Evolutionary conservation across 2,797 vertebrate species (phyloP), one percentile per base, ranked within the genome.

Genomic region (Scarus forsteni): DNA sequence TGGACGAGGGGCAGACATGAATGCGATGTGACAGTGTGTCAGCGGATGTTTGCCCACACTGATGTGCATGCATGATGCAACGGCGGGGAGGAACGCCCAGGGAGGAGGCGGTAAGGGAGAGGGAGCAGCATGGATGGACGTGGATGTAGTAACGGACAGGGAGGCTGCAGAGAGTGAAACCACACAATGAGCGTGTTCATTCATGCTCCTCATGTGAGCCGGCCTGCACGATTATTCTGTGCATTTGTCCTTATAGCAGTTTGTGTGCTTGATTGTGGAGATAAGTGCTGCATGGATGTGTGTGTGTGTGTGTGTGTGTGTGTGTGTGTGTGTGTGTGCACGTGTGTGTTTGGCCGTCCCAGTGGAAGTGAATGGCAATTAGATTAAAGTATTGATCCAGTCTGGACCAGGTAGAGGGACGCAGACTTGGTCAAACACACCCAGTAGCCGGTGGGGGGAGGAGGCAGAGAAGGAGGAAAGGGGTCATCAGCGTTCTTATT

Each of bases 371-470:
- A 90, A 91, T 83, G 86, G 85, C 86, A 91, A 94, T 93, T 91
- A 85, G 89, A 92, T 92, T 89, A 87, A 89, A 89, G 79, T 92
- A 93, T 94, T 93, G 91, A 93, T 94, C 84, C 78, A 77, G 93
- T 94, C 92, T 94, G 93, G 89, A 54, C 66, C 87, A 91, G 90
- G 92, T 93, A 92, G 81, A 11, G 16, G 60, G 87, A 91, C 57
- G 65, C 73, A 86, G 86, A 88, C 90, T 74, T 52, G 70, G 76
- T 90, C 70, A 84, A 75, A 88, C 88, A 88, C 88, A 91, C 87
- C 90, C 83, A 84, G 71, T 68, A 61, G 66, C 62, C 43, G 34
- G 51, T 14, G 8, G 34, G 62, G 72, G 66, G 71, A 51, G 27
- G 27, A 66, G 59, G 48, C 73, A 43, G 7, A n/a, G 52, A 61